phyloP scores from a whole-genome alignment of 2,113 vertebrate genomes.

The Caranx ignobilis region DNA sequence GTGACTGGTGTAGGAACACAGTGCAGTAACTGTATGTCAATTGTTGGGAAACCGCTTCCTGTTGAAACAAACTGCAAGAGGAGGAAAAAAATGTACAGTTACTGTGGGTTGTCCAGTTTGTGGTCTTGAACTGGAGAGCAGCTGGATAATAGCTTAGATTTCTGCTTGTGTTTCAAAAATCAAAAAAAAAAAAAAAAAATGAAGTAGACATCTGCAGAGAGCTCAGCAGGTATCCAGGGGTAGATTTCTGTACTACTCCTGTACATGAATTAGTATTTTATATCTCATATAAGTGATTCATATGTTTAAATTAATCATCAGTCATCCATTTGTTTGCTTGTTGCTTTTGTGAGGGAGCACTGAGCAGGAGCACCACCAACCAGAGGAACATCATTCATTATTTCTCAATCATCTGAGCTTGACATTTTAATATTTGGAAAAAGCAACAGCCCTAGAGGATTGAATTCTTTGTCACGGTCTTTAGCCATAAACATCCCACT shows the following conservation, averaged over 20 bases:
- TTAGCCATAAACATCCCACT: conserved; percentile 12
- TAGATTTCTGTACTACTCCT: neutral
- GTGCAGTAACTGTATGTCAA: neutral
- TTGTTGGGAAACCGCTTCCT: neutral
- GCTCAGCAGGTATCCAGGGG: neutral
- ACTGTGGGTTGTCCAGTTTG: too few relatives aligned
- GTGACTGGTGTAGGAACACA: neutral
- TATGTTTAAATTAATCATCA: too few relatives aligned
- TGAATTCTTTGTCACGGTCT: conserved; percentile 12
- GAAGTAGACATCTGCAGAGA: neutral
- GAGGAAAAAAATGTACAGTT: neutral
- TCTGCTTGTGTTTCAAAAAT: neutral
- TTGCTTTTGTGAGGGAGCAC: neutral
- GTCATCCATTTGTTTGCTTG: neutral
- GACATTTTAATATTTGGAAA: conserved; percentile 8
- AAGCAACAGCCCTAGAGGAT: neutral
- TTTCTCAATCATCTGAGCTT: neutral
- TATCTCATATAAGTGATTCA: neutral
- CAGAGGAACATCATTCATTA: neutral
- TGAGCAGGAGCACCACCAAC: neutral
- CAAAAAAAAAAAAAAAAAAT: neutral
- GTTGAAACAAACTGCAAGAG: neutral
- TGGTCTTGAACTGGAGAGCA: too few relatives aligned
- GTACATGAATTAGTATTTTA: neutral
- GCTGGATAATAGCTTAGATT: neutral